Conservation (phyloP, 2,888 invertebrate genomes). For the Suillia variegata region DNA sequence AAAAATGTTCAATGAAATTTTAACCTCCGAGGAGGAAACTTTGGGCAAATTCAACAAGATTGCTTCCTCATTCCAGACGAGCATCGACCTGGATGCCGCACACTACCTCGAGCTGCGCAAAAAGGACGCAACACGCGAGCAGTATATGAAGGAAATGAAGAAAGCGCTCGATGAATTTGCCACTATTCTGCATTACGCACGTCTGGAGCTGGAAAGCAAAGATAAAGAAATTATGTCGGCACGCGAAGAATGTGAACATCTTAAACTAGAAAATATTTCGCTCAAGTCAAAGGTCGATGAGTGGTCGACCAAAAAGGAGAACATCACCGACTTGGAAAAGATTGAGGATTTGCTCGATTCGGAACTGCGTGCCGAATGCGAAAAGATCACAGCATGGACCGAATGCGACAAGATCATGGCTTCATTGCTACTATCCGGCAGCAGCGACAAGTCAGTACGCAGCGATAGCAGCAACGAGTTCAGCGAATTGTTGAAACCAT, state of each 20-base stretch:
- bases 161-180: constrained; percentile 60
- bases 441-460: constrained; percentile 49
- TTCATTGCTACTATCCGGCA: constrained; percentile 48
- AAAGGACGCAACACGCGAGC: constrained; percentile 59
- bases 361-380: constrained; percentile 55
- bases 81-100: constrained; percentile 57
- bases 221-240: constrained; percentile 53
- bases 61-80: constrained; percentile 61
- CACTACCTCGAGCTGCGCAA: constrained; percentile 59
- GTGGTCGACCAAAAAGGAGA: constrained; percentile 42
- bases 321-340: constrained; percentile 53
- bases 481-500: constrained; percentile 46
- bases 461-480: constrained; percentile 48
- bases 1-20: constrained; percentile 56
- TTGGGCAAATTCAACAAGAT: constrained; percentile 61
- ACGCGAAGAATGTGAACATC: constrained; percentile 57
- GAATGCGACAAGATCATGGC: too few relatives aligned
- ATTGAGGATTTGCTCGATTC: constrained; percentile 54
- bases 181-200: constrained; percentile 59
- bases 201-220: constrained; percentile 59
- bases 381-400: constrained; percentile 55
- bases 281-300: constrained; percentile 55
- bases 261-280: constrained; percentile 59
- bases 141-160: constrained; percentile 61
- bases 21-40: constrained; percentile 60